A percentile compares a stretch with the other conserved stretches of the same genome.
These are phyloP conservation scores for Corbicula japonica DNA, from an alignment of 2,888 invertebrate species.

Conservation along the genomic window DNA sequence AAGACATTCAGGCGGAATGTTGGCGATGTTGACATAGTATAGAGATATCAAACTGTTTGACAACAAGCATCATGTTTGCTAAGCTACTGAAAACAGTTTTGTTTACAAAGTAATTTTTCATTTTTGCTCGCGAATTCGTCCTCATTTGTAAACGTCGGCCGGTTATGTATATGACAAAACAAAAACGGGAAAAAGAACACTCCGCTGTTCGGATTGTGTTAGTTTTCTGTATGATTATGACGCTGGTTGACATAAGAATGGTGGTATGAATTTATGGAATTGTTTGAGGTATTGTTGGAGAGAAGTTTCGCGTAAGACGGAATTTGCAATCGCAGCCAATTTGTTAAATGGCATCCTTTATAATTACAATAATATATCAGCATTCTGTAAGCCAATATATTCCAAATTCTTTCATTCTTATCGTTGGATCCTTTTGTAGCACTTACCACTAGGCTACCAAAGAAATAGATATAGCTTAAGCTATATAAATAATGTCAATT, in stretches of 20 bases:
- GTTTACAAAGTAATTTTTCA: constrained; percentile 68
- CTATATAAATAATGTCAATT: too few species aligned
- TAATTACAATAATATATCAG: too few species aligned
- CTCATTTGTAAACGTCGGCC: constrained; percentile 60
- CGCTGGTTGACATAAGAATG: constrained; percentile 21
- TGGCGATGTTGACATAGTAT: constrained; percentile 57
- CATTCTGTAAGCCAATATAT: too few species aligned
- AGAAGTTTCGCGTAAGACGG: constrained; percentile 10
- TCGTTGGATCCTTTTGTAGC: too few species aligned
- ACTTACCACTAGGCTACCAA: too few species aligned
- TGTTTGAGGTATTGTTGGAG: constrained; percentile 28
- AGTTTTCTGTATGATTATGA: constrained; percentile 32
- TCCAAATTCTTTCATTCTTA: too few species aligned
- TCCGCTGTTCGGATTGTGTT: constrained; percentile 5
- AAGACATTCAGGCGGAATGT: constrained; percentile 29
- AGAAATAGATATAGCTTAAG: too few species aligned
- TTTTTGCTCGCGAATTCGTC: constrained; percentile 54
- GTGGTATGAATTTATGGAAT: constrained; percentile 21
- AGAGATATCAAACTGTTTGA: constrained; percentile 56
- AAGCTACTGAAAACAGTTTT: constrained; percentile 46
- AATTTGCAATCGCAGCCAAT: constrained; percentile 14
- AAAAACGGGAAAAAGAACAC: constrained; percentile 22
- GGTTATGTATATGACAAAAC: constrained; percentile 41
- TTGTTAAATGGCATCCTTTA: too few species aligned
- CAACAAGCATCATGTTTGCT: constrained; percentile 37